Base-by-base conservation (phyloP, 2,797 vertebrate species). In the Heteromormyrus szaboi region DNA sequence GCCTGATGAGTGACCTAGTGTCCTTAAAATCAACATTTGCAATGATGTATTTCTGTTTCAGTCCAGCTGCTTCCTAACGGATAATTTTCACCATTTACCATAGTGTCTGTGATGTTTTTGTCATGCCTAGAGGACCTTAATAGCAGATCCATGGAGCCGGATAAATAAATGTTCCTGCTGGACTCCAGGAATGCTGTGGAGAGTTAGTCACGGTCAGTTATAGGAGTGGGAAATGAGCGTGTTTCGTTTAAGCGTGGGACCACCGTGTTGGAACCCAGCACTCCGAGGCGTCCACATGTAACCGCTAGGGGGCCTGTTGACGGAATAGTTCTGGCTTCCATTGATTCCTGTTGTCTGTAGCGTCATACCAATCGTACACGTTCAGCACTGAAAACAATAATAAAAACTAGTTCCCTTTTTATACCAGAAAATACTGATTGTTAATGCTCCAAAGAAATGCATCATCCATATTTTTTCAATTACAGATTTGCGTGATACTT, bases 171-270 rank as follows among this genome's bases (percentile, higher is more conserved):
- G 72, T 79, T 79, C 72, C 72, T 79, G 9, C 25, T 85, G 46
- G 50, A 51, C 83, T 53, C 25, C 25, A 29, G 83, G 46, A 85
- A 85, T 51, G 46, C 50, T 85, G 83, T 29, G 83, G 83, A 85
- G 83, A 53, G 50, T 54, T 85, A 53, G 46, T 85, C 25, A 85
- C 12, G 83, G 46, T 51, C 46, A 33, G 37, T 48, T 53, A 51
- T 51, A 29, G 25, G 37, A 85, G 22, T 85, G 81, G 93, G 92
- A 91, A 91, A 90, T 91, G 91, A 53, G 50, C 93, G 94, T 95
- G 94, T 95, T 96, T 95, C 93, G 91, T 96, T 95, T 95, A 94
- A 95, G 94, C 94, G 91, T 93, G 93, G 93, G 96, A 97, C 96
- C 97, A 96, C 96, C 95, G 90, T 94, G 95, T 79, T 79, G 72